Percentiles rank a stretch among this genome's conserved stretches.
phyloP scores from a whole-genome alignment of 2,113 vertebrate genomes.

The Melospiza melodia region DNA sequence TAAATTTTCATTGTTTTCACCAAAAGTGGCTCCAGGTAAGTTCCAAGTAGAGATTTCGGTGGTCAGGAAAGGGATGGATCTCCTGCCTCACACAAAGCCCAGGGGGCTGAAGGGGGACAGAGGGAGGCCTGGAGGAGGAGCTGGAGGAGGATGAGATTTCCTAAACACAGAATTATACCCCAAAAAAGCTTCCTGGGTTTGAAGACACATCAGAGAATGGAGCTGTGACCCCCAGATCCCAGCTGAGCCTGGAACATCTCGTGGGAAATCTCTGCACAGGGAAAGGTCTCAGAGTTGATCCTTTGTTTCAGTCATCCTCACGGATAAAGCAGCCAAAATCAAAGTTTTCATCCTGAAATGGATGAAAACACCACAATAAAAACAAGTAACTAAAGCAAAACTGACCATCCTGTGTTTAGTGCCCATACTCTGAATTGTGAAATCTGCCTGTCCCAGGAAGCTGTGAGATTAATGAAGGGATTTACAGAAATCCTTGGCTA shows the following conservation, averaged over 20 bases:
- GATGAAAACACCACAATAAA: background rate
- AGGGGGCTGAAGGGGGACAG: background rate
- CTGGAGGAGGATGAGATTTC: background rate
- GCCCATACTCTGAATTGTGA: background rate
- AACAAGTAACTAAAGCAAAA: background rate
- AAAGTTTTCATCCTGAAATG: too few relatives aligned
- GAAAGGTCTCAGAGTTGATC: background rate
- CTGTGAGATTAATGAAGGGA: background rate
- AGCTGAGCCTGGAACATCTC: background rate
- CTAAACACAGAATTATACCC: background rate
- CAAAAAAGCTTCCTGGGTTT: background rate
- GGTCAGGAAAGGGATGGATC: background rate
- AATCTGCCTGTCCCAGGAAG: background rate
- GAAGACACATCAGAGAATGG: background rate
- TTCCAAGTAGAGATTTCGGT: background rate
- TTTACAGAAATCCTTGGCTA: background rate
- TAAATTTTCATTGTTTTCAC: background rate
- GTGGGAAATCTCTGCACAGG: background rate
- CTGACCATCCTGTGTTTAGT: fast-evolving
- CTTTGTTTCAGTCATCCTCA: background rate
- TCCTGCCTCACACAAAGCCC: background rate
- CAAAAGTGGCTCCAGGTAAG: background rate
- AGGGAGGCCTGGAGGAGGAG: background rate
- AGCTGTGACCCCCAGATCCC: background rate
- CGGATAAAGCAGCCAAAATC: fast-evolving